phyloP scores from a whole-genome alignment of 2,113 vertebrate genomes.

The Catharus bicknelli region DNA sequence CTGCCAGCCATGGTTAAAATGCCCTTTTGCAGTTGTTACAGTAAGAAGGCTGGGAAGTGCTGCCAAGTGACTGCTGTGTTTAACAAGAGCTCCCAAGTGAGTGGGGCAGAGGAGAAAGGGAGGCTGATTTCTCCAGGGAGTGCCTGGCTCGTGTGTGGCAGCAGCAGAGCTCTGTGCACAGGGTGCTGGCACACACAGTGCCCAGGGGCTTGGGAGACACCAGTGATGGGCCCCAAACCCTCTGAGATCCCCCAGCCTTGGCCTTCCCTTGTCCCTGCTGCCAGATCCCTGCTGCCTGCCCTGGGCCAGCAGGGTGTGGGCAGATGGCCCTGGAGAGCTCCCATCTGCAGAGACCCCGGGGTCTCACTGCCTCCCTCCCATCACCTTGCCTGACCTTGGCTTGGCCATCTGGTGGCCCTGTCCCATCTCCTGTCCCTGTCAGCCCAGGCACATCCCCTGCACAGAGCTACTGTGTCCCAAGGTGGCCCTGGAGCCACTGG shows the following conservation, averaged over 20 bases:
- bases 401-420: neutral
- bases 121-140: neutral
- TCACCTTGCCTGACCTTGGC: neutral
- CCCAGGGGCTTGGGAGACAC: neutral
- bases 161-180: neutral
- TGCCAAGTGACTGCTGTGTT: neutral
- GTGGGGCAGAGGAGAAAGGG: neutral
- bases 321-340: neutral
- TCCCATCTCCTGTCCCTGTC: accelerated
- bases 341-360: accelerated
- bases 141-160: neutral
- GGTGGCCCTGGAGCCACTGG: neutral
- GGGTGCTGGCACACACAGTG: neutral
- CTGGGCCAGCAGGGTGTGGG: neutral
- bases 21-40: neutral
- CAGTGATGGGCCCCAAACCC: neutral
- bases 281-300: neutral
- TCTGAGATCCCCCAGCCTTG: neutral
- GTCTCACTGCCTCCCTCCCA: neutral
- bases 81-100: neutral
- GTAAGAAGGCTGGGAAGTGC: neutral
- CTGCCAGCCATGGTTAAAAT: neutral
- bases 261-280: neutral
- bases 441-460: neutral
- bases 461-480: neutral